These are phyloP conservation scores for Enteromius radiatus DNA, from an alignment of 2,797 vertebrate genomes.

Conservation along the genomic window DNA sequence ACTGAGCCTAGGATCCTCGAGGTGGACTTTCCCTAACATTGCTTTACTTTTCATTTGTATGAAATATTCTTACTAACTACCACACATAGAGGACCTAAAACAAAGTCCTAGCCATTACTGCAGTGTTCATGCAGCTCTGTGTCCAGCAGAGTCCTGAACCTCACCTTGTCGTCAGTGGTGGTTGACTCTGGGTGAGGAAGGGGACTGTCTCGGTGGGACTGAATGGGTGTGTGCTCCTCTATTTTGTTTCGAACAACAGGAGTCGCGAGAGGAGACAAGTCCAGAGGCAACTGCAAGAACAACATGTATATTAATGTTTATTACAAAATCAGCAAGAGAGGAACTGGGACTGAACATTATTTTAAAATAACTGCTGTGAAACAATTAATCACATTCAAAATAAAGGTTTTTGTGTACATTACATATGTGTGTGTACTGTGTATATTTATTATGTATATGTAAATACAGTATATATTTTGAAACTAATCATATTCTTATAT, in stretches of 20 bases:
- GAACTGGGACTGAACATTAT: background rate
- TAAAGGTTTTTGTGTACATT: too few relatives aligned
- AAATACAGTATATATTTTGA: too few relatives aligned
- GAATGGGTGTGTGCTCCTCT: slow-evolving; percentile 86
- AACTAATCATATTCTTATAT: too few relatives aligned
- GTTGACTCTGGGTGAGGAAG: slow-evolving; percentile 98
- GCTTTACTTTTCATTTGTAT: background rate
- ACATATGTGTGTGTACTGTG: too few relatives aligned
- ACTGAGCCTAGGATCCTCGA: background rate
- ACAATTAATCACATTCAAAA: too few relatives aligned
- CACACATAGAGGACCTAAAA: background rate
- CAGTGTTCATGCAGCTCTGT: background rate
- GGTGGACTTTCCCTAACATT: background rate
- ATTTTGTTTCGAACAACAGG: slow-evolving; percentile 96
- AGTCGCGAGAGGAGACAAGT: slow-evolving; percentile 96
- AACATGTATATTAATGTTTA: background rate
- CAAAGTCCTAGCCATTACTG: background rate
- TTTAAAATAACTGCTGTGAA: background rate
- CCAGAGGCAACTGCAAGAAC: slow-evolving; percentile 88
- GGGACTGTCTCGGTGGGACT: slow-evolving; percentile 92
- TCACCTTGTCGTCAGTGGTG: slow-evolving; percentile 96
- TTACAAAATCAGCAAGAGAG: background rate
- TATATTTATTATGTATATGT: too few relatives aligned
- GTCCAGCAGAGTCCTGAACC: background rate
- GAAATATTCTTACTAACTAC: background rate